Evolutionary conservation across 2,888 invertebrate species (phyloP), one percentile per base, ranked within the genome.

Genomic region (Lepidocyrtinus sp.): DNA sequence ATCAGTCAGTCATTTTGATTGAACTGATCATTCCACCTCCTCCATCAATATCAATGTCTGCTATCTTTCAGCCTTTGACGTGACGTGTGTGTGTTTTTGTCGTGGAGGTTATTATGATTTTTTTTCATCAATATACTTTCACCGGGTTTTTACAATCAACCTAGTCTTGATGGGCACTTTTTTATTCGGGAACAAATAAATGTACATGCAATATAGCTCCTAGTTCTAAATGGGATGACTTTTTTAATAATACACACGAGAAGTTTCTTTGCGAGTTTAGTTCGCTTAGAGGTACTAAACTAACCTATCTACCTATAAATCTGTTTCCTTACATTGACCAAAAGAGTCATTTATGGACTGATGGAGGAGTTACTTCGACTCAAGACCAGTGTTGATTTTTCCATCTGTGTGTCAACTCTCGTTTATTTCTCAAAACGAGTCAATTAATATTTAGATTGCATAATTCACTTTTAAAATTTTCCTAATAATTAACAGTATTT

Each of bases 401-500:
- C 21, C 59, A 59, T 12, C 21, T 59, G 7, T n/a, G n/a, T n/a
- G n/a, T 36, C 12, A 36, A 36, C 12, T 36, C 36, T n/a, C 36
- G 36, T 36, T 36, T n/a, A n/a, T n/a, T 59, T 9, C 59, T 36
- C 36, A 59, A 22, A 59, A 59, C 59, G 59, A 59, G 59, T 59
- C 59, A 59, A 59, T 59, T 21, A n/a, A n/a, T n/a, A n/a, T n/a
- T n/a, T n/a, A 59, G 19, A n/a, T 59, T 59, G 59, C 59, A 59
- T 59, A 59, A 59, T 59, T 59, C 59, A 59, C 59, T 59, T 55
- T 55, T 55, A 36, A 21, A 59, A 59, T 21, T 5, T 59, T 59
- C 59, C 59, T 21, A 15, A 59, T 21, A 21, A 59, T 59, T 59
- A 59, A 59, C 59, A 22, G 59, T 59, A 59, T 62, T 73, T 72